These are phyloP conservation scores for Blennius ocellaris DNA, from an alignment of 2,113 vertebrate species.

Conservation along the genomic window DNA sequence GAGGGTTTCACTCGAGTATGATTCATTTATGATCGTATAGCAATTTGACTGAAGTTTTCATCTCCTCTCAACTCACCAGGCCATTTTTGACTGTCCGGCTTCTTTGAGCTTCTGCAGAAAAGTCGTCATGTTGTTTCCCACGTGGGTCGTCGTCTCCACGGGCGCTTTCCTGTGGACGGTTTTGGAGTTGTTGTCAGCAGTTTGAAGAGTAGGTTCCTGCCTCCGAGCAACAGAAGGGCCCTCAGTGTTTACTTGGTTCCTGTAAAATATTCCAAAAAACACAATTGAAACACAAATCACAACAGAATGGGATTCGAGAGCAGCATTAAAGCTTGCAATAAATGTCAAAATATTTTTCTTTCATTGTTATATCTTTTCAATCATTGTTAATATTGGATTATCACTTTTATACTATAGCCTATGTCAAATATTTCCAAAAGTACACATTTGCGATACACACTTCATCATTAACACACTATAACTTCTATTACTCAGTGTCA, in stretches of 20 bases:
- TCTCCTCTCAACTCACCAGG: constrained; percentile 57
- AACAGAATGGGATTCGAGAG: neutral
- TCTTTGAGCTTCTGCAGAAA: constrained; percentile 74
- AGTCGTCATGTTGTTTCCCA: constrained; percentile 19
- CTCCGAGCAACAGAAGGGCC: neutral
- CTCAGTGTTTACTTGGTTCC: constrained; percentile 1
- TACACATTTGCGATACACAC: no score
- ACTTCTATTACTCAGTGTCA: neutral
- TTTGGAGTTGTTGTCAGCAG: constrained; percentile 5
- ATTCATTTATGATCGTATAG: neutral
- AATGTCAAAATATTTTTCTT: neutral
- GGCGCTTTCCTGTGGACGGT: neutral
- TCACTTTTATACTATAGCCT: neutral
- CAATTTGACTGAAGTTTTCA: neutral
- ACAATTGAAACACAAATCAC: neutral
- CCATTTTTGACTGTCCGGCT: constrained; percentile 41
- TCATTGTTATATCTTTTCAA: no score
- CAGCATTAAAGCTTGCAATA: neutral
- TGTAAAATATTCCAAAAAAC: neutral
- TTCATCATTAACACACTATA: neutral
- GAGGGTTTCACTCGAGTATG: neutral
- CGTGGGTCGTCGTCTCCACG: neutral
- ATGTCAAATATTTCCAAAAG: neutral
- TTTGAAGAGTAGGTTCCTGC: neutral
- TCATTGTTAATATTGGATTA: neutral